Base-by-base conservation (phyloP, 1,140 invertebrate genomes). In the Drosophila seguyi region DNA sequence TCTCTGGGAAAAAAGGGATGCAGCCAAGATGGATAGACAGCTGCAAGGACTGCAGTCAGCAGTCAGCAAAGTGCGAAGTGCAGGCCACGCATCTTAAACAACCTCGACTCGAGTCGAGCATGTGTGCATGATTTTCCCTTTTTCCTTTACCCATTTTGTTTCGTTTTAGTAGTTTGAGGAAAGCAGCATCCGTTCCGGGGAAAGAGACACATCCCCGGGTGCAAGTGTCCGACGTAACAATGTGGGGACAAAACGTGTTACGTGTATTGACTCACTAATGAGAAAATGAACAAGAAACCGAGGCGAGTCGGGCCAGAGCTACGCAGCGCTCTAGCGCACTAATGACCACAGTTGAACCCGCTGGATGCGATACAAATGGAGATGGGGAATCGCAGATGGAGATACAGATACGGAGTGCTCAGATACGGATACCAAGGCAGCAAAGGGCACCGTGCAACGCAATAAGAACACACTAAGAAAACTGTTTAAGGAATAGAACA, bases 231-330 rank as follows among this genome's bases (percentile, higher is more conserved):
- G 52, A 44, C 34, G 50, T 72, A 77, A 84, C 81, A 84, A 81
- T 86, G 80, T 84, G 84, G 57, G 56, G 72, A 83, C 67, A 88
- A 84, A 84, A 67, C 80, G 63, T 78, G 75, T 71, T 61, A 81
- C 86, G 85, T 90, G 85, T 80, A 85, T 72, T 80, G 81, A 90
- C 81, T 90, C 69, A 52, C 85, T 90, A 90, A 90, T 90, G 85
- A 85, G 85, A 79, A 90, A 79, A 74, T 85, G 83, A 90, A 66
- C 74, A 57, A 61, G 67, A 41, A 53, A 45, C 36, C 48, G 38
- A 6, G 20, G 39, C 62, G 44, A 52, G 65, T 59, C 45, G 20
- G 27, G 13, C 31, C 62, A 39, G 48, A 44, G 68, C 68, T 71
- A 75, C 68, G 58, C 69, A 83, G 75, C 75, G 69, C 75, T 50